phyloP scores from a whole-genome alignment of 2,797 vertebrate genomes.

The Muscicapa striata region DNA sequence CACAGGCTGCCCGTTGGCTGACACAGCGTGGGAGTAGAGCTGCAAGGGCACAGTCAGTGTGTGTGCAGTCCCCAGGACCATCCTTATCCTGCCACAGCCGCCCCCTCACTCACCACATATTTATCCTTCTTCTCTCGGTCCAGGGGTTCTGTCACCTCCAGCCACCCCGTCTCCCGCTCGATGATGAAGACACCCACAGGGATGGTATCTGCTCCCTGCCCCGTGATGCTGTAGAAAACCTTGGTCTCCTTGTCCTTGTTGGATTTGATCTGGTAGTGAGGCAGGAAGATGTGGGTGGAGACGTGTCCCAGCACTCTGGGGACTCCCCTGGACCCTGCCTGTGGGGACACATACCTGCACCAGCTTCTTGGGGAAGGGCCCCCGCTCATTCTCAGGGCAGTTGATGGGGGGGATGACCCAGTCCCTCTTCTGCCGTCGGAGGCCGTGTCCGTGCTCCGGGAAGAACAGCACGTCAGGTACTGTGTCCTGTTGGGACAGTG shows the following conservation, averaged over 20 bases:
- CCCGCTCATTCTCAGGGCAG: background rate
- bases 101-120: background rate
- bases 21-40: background rate
- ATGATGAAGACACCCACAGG: constrained; percentile 73
- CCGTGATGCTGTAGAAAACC: constrained; percentile 79
- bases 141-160: constrained; percentile 26
- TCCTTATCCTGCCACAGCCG: accelerated
- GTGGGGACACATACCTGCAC: background rate
- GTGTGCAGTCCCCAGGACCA: background rate
- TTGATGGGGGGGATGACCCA: constrained; percentile 42
- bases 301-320: accelerated
- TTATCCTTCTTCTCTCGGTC: background rate
- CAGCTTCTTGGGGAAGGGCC: constrained; percentile 14
- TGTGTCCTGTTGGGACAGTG: background rate
- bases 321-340: no score
- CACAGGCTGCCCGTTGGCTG: background rate
- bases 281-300: background rate
- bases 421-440: background rate
- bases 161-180: constrained; percentile 67
- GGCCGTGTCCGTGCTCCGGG: background rate
- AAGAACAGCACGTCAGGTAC: background rate
- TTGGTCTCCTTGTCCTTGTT: constrained; percentile 67
- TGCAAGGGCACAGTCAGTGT: background rate
- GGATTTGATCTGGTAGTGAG: constrained; percentile 74
- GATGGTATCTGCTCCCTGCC: constrained; percentile 70